phyloP scores from a whole-genome alignment of 2,888 invertebrate species.

The Catocala fraxini region DNA sequence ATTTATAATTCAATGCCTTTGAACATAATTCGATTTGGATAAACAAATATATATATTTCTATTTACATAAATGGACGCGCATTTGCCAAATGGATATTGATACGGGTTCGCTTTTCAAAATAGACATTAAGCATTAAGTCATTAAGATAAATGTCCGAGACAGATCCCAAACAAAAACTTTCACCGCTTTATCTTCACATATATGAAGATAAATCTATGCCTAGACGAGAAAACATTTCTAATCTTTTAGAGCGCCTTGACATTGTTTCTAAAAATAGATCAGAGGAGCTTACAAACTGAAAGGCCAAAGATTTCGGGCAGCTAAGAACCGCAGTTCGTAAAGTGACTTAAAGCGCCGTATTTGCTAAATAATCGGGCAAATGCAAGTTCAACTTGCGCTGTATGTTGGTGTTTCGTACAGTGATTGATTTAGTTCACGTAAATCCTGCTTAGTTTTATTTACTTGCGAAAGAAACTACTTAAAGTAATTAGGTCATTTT shows the following conservation, averaged over 20 bases:
- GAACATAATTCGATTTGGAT: no score
- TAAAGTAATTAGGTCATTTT: no score
- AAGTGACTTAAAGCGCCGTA: slow-evolving; percentile 1
- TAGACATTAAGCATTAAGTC: slow-evolving; percentile 26
- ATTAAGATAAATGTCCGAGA: slow-evolving; percentile 46
- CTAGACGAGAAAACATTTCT: slow-evolving; percentile 42
- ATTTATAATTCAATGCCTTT: no score
- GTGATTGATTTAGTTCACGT: neutral
- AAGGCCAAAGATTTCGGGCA: slow-evolving; percentile 32
- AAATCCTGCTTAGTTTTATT: neutral
- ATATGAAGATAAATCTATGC: slow-evolving; percentile 50
- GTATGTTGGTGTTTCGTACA: no score
- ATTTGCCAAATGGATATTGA: no score
- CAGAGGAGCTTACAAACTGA: slow-evolving; percentile 24
- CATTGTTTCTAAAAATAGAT: slow-evolving; percentile 49
- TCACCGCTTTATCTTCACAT: slow-evolving; percentile 33
- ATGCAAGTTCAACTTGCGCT: no score
- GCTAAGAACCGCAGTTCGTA: slow-evolving; percentile 20
- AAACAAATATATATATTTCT: no score
- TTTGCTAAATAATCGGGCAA: neutral
- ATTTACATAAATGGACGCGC: no score
- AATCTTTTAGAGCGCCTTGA: slow-evolving; percentile 49
- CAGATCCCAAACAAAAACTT: slow-evolving; percentile 40
- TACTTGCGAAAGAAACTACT: no score
- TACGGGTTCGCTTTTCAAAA: slow-evolving; percentile 6